Percentiles rank a stretch among this genome's conserved stretches.
Evolutionary conservation across 2,888 invertebrate genomes (phyloP).

Genomic region (Pollenia griseotomentosa): DNA sequence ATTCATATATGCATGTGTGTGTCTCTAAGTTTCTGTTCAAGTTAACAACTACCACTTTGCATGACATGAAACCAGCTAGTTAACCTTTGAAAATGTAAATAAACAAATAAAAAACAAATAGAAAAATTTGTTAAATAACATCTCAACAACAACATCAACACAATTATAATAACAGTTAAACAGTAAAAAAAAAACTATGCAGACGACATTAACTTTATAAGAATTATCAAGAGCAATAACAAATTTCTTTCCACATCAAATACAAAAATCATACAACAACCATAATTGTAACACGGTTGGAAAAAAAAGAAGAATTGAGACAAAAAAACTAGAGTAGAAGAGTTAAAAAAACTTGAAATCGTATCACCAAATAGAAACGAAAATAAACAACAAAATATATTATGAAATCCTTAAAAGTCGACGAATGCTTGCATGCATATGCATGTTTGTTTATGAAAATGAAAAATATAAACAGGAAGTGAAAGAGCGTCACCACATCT

Average conservation of each 20-base stretch:
- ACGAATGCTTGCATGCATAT: slow-evolving; percentile 5
- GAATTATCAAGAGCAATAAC: slow-evolving; percentile 16
- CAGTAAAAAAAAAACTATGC: background rate
- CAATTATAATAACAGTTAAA: background rate
- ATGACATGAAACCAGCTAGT: background rate
- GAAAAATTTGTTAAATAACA: background rate
- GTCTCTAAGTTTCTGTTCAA: no score
- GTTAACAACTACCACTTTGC: background rate
- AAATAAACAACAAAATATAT: background rate
- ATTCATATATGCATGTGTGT: no score
- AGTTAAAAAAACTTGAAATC: slow-evolving; percentile 7
- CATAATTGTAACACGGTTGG: slow-evolving; percentile 11
- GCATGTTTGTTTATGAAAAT: slow-evolving; percentile 29
- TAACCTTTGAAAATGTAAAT: background rate
- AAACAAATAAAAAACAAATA: background rate
- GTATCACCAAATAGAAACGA: background rate
- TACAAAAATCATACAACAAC: slow-evolving; percentile 1
- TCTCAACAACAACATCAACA: slow-evolving; percentile 11
- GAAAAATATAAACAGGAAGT: slow-evolving; percentile 25
- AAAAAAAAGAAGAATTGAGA: background rate
- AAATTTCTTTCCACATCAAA: background rate
- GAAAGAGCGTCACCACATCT: slow-evolving; percentile 22
- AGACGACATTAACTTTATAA: slow-evolving; percentile 15
- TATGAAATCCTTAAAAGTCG: slow-evolving; percentile 5
- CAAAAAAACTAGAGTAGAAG: background rate